Base-by-base conservation (phyloP, 2,797 vertebrate genomes). In the Anableps anableps region DNA sequence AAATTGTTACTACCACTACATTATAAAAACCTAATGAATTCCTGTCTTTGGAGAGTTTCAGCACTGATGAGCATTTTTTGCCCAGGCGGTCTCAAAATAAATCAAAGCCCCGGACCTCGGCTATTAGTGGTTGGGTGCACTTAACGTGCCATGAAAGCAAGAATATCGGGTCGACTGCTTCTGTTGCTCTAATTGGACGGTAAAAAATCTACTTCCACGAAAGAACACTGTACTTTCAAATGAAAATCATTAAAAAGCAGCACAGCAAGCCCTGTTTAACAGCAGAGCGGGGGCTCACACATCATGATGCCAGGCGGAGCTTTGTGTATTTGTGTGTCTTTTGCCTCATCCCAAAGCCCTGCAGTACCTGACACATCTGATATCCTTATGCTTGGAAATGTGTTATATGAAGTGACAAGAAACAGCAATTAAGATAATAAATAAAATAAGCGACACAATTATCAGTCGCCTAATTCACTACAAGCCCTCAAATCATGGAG, bases 341-440 rank as follows among this genome's bases (percentile, higher is more conserved):
- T 79, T 43, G 78, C 76, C 41, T 85, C 70, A 77, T 86, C 78
- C n/a, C 68, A 80, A 78, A 83, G 70, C 92, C 86, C 86, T 76
- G 68, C 77, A 78, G 86, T 88, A 88, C 82, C 85, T 91, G 92
- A 92, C 88, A 91, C 74, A 88, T 89, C 85, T 77, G 87, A 91
- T 88, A 79, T 85, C 83, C 82, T 88, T 72, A 78, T 58, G 77
- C 72, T 26, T 7, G 13, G 4, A 75, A 79, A 79, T 62, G 66
- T 19, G 0, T 90, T 83, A 92, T 90, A 85, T 48, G 79, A 81
- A 82, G 81, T 77, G 91, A 92, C 92, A 88, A 79, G 83, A 47
- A 88, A 82, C 88, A 80, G 87, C 87, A 87, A 93, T 92, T 89
- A 89, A 83, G 88, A 87, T 70, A 91, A 92, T 85, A 82, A 88